These are phyloP conservation scores for Phytoseiulus persimilis DNA, from an alignment of 2,888 invertebrate species.

Conservation along the genomic window DNA sequence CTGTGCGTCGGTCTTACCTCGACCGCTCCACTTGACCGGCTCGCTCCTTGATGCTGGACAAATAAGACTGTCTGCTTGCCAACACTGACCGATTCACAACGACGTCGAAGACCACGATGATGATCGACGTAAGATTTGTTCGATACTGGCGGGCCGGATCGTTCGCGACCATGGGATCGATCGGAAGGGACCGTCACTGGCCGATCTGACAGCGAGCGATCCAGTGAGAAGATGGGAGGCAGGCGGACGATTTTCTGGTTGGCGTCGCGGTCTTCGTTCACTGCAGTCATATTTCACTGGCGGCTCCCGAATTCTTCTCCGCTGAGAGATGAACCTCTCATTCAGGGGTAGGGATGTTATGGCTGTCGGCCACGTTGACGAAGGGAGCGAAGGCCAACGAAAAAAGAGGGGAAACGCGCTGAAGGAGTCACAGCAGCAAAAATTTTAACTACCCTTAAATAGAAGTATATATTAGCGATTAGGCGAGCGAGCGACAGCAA, in stretches of 20 bases:
- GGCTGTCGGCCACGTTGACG: neutral
- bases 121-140: neutral
- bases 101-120: neutral
- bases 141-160: neutral
- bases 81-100: neutral
- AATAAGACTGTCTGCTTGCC: neutral
- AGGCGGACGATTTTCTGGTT: neutral
- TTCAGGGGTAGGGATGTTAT: neutral
- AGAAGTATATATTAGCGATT: conserved; percentile 5
- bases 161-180: neutral
- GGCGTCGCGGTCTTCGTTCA: neutral
- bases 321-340: neutral
- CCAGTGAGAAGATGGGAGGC: neutral
- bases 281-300: neutral
- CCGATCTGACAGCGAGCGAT: too few relatives aligned
- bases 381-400: too few relatives aligned
- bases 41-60: neutral
- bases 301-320: neutral
- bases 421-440: neutral
- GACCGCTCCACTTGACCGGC: neutral
- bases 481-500: neutral
- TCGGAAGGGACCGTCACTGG: neutral
- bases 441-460: neutral
- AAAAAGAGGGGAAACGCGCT: neutral
- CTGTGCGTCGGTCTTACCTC: neutral